These are phyloP conservation scores for Euzophera pinguis DNA, from an alignment of 2,888 invertebrate species.

Conservation along the genomic window DNA sequence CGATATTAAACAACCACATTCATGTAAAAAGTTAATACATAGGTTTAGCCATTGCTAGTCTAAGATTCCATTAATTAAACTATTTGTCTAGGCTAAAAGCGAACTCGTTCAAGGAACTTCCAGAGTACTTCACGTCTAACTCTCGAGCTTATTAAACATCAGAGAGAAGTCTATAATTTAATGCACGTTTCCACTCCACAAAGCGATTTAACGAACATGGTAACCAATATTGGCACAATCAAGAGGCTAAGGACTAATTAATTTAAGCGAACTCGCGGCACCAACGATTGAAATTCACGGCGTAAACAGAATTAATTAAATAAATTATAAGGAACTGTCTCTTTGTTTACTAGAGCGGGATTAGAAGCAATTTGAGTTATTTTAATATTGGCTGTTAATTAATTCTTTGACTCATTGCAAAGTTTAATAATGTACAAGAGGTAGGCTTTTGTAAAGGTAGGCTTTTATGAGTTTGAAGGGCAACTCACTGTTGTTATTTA, in stretches of 20 bases:
- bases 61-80: no score
- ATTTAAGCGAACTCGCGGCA: slow-evolving; percentile 16
- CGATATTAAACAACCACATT: no score
- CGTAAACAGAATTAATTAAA: slow-evolving; percentile 2
- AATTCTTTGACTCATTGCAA: background rate
- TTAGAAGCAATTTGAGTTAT: slow-evolving; percentile 3
- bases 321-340: slow-evolving; percentile 8
- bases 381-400: slow-evolving; percentile 8
- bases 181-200: slow-evolving; percentile 14
- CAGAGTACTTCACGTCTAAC: background rate
- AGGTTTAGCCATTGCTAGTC: no score
- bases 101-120: no score
- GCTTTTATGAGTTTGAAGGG: no score
- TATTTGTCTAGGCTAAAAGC: no score
- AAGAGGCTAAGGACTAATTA: slow-evolving; percentile 19
- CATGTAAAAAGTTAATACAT: no score
- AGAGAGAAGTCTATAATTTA: slow-evolving; percentile 9
- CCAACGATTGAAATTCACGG: slow-evolving; percentile 6
- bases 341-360: slow-evolving; percentile 5
- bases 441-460: no score
- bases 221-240: slow-evolving; percentile 18
- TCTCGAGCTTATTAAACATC: background rate
- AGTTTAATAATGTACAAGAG: background rate
- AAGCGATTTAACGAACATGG: slow-evolving; percentile 15
- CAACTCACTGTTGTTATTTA: no score